phyloP scores from a whole-genome alignment of 2,113 vertebrate species.

The Formicarius rufipectus region DNA sequence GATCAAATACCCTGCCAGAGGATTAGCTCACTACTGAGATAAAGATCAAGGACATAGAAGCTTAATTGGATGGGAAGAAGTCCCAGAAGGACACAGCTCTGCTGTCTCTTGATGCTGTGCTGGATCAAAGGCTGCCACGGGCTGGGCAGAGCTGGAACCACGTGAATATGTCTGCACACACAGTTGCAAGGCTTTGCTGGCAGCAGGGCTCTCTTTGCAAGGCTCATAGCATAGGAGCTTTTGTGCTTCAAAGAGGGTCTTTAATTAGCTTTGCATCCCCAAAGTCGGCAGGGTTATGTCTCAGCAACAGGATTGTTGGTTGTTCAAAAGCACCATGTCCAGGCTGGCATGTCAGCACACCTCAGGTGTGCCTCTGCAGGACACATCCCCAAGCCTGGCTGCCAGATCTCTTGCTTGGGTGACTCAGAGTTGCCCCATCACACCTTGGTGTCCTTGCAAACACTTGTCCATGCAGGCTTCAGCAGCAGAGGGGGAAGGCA shows the following conservation, averaged over 20 bases:
- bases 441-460: accelerated
- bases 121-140: not conserved
- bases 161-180: accelerated
- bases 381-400: not conserved
- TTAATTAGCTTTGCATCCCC: not conserved
- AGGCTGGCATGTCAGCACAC: not conserved
- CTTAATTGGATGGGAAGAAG: not conserved
- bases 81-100: not conserved
- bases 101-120: not conserved
- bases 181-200: not conserved
- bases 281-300: not conserved
- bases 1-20: not conserved
- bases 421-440: not conserved
- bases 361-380: not conserved
- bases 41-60: slow-evolving; percentile 6
- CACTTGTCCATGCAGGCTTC: accelerated
- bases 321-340: not conserved
- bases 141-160: not conserved
- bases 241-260: not conserved
- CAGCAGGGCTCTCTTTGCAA: not conserved
- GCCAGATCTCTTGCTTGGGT: not conserved
- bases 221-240: accelerated
- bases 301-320: not conserved
- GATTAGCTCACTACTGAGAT: not conserved
- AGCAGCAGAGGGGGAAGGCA: not conserved